Conservation (phyloP, 2,888 invertebrate species). For the Oscheius myriophilus region DNA sequence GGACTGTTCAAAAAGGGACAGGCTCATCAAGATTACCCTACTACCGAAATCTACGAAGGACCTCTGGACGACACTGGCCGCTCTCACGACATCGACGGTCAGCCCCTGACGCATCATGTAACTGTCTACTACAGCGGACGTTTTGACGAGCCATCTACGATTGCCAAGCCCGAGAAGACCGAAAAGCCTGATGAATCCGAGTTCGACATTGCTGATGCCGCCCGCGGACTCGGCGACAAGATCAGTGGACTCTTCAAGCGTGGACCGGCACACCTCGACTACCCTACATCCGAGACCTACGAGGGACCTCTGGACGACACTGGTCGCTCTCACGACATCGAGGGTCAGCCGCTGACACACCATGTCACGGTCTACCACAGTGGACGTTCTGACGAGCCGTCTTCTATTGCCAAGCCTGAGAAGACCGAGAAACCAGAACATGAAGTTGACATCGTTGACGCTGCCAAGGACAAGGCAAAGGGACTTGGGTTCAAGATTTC, state of each 20-base stretch:
- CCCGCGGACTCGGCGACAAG: conserved; percentile 34
- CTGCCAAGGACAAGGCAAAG: not conserved
- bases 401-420: conserved; percentile 10
- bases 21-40: conserved; percentile 40
- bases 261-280: conserved; percentile 50
- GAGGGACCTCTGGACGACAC: conserved; percentile 15
- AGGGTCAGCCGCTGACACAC: conserved; percentile 13
- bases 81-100: conserved; percentile 36
- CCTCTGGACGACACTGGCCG: conserved; percentile 16
- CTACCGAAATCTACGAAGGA: conserved; percentile 15
- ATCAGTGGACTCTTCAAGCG: conserved; percentile 50
- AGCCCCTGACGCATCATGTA: conserved; percentile 6
- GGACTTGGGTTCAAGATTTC: conserved; percentile 35
- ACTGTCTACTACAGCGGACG: not conserved
- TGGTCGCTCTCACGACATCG: conserved; percentile 5
- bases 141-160: no score
- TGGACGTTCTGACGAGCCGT: conserved; percentile 12
- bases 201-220: conserved; percentile 22
- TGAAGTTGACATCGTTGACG: not conserved
- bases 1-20: conserved; percentile 33
- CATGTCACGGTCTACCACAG: conserved; percentile 12
- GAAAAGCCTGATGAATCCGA: conserved; percentile 20
- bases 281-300: conserved; percentile 36
- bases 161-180: not conserved
- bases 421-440: conserved; percentile 31